Percentiles rank a stretch among this genome's conserved stretches.
phyloP scores from a whole-genome alignment of 2,888 invertebrate species.

The Hirtodrosophila alboralis region DNA sequence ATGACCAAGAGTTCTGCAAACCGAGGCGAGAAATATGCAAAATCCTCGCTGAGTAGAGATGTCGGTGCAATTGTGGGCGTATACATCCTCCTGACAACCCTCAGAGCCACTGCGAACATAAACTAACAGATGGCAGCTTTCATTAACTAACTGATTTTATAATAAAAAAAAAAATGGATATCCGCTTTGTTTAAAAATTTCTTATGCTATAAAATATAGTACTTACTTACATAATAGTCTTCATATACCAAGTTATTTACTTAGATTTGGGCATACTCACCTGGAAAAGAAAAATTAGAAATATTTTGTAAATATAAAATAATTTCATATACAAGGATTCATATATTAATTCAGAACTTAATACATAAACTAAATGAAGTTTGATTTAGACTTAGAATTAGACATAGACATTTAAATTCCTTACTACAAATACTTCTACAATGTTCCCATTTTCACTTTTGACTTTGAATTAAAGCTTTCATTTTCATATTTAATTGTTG shows the following conservation, averaged over 20 bases:
- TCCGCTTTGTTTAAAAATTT: background rate
- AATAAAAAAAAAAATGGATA: background rate
- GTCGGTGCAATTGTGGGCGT: slow-evolving; percentile 22
- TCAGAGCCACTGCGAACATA: slow-evolving; percentile 2
- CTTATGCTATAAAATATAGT: background rate
- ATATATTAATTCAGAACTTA: too few species aligned
- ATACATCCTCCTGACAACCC: slow-evolving; percentile 9
- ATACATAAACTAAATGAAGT: too few species aligned
- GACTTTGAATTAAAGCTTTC: too few species aligned
- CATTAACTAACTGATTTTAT: slow-evolving; percentile 23
- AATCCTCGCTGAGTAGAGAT: slow-evolving; percentile 10
- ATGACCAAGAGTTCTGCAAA: slow-evolving; percentile 51
- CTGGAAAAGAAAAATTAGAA: slow-evolving; percentile 41
- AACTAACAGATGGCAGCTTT: slow-evolving; percentile 10
- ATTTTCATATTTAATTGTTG: too few species aligned
- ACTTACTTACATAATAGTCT: slow-evolving; percentile 1
- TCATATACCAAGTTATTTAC: background rate
- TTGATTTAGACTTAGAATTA: too few species aligned
- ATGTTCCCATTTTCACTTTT: too few species aligned
- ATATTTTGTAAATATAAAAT: too few species aligned
- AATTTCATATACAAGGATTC: too few species aligned
- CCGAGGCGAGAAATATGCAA: slow-evolving; percentile 41
- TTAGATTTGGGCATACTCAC: slow-evolving; percentile 48
- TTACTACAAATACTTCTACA: too few species aligned
- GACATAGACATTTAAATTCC: too few species aligned